Percentiles rank a stretch among this genome's conserved stretches.
Conservation (phyloP, 2,888 invertebrate species). For the Eristalinus sepulchralis region DNA sequence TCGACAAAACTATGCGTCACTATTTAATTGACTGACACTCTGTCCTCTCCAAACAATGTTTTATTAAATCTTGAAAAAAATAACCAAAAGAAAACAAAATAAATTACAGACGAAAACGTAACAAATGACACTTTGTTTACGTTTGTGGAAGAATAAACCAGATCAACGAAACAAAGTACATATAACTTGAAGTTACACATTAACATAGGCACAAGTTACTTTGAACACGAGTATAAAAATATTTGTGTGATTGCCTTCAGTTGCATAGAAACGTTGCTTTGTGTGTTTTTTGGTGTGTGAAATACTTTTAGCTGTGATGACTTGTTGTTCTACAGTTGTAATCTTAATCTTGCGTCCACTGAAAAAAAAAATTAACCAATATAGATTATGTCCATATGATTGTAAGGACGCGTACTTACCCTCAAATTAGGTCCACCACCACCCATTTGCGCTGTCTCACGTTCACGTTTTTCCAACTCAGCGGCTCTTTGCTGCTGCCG, state of each 20-base stretch:
- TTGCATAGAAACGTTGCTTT: constrained; percentile 28
- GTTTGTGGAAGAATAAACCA: constrained; percentile 9
- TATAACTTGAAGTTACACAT: constrained; percentile 30
- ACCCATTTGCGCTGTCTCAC: constrained; percentile 80
- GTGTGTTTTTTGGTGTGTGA: constrained; percentile 50
- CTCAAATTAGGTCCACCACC: constrained; percentile 73
- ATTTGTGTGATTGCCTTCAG: constrained; percentile 39
- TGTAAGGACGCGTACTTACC: constrained; percentile 52
- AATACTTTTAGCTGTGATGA: constrained; percentile 61
- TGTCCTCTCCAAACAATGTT: neutral
- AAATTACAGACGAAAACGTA: constrained; percentile 37
- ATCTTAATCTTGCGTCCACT: constrained; percentile 65
- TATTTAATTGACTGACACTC: too few species aligned
- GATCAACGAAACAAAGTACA: neutral
- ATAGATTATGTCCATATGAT: neutral
- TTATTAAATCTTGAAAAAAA: constrained; percentile 28
- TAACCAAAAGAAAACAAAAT: constrained; percentile 28
- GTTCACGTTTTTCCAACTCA: constrained; percentile 83
- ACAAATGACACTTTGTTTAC: constrained; percentile 40
- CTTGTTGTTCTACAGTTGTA: neutral
- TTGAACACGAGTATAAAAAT: constrained; percentile 44
- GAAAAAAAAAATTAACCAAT: neutral
- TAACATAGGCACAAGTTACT: constrained; percentile 7
- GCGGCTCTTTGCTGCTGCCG: constrained; percentile 84
- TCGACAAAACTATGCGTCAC: too few species aligned